Evolutionary conservation across 2,888 invertebrate species (phyloP).

Genomic region (Chrysolina oricalcia): DNA sequence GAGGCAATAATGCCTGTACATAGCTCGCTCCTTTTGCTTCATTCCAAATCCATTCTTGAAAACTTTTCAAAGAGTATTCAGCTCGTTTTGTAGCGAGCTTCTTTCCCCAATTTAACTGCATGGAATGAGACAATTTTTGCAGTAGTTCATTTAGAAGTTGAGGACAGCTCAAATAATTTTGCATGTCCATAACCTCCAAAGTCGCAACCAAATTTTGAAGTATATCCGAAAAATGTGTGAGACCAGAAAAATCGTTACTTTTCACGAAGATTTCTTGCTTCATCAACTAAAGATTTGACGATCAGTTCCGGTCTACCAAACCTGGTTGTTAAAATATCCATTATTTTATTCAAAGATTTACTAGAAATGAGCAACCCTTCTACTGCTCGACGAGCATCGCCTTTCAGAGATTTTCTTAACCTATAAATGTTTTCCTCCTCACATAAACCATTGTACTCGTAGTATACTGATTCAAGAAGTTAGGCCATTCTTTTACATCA

Average conservation of each 20-base stretch:
- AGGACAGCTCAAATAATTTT: background rate
- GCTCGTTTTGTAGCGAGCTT: background rate
- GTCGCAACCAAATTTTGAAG: background rate
- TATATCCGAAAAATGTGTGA: background rate
- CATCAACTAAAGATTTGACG: background rate
- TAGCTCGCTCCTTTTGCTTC: too few species aligned
- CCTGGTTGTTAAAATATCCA: too few species aligned
- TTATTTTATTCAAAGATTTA: too few species aligned
- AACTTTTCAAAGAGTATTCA: background rate
- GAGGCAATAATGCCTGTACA: too few species aligned
- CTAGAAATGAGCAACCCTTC: background rate
- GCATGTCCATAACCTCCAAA: slow-evolving; percentile 4
- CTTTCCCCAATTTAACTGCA: background rate
- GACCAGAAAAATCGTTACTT: background rate
- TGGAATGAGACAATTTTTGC: background rate
- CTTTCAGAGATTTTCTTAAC: background rate
- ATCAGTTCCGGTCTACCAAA: background rate
- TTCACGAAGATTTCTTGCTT: background rate
- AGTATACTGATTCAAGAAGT: background rate
- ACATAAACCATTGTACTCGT: background rate
- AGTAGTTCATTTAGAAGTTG: background rate
- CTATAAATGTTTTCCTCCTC: background rate
- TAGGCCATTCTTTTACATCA: background rate
- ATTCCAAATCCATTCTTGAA: too few species aligned
- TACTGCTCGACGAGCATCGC: slow-evolving; percentile 7